These are phyloP conservation scores for Melanotaenia boesemani DNA, from an alignment of 2,797 vertebrate species.

Conservation along the genomic window DNA sequence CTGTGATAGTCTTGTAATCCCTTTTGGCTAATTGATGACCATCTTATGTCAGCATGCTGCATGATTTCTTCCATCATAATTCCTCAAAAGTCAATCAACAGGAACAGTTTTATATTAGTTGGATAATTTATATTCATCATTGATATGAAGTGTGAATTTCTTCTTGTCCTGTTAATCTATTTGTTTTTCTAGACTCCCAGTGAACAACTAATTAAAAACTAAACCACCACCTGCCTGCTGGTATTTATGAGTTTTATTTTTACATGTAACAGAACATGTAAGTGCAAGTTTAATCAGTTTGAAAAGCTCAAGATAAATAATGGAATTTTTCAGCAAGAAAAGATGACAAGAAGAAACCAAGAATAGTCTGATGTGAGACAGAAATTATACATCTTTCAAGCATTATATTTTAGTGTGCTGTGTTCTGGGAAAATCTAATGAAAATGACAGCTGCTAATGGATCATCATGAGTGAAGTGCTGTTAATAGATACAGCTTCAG, in stretches of 20 bases:
- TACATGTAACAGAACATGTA: background rate
- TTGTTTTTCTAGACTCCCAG: background rate
- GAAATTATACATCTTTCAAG: background rate
- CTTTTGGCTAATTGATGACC: slow-evolving; percentile 64
- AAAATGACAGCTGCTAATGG: slow-evolving; percentile 14
- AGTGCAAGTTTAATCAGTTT: slow-evolving; percentile 14
- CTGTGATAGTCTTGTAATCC: slow-evolving; percentile 65
- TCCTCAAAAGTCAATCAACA: slow-evolving; percentile 43
- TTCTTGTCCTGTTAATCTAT: slow-evolving; percentile 1
- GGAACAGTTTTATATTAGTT: slow-evolving; percentile 32
- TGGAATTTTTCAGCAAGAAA: slow-evolving; percentile 4
- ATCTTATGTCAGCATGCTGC: slow-evolving; percentile 47
- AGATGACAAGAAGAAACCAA: background rate
- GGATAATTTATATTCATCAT: background rate
- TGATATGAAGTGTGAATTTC: slow-evolving; percentile 15
- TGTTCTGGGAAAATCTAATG: slow-evolving; percentile 1
- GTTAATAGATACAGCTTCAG: background rate
- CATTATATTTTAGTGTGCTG: slow-evolving; percentile 8
- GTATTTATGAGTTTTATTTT: background rate
- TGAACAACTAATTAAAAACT: background rate
- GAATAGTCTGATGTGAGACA: slow-evolving; percentile 13
- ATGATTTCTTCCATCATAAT: slow-evolving; percentile 41
- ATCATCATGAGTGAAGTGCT: background rate
- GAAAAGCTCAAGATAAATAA: slow-evolving; percentile 16
- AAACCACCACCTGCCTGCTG: background rate